Base-by-base conservation (phyloP, 1,140 invertebrate genomes). In the Vanessa atalanta region DNA sequence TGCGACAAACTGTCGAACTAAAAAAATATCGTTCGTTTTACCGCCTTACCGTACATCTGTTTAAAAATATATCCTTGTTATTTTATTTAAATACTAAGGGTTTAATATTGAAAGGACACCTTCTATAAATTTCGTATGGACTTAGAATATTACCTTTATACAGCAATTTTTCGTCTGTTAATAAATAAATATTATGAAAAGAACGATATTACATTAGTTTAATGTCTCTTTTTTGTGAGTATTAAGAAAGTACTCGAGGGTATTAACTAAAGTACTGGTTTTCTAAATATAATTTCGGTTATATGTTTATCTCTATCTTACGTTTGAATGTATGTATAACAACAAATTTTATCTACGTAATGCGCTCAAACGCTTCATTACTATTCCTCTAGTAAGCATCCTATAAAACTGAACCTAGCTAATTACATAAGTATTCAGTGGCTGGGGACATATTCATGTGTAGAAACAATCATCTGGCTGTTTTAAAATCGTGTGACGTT, bases 1-100 rank as follows among this genome's bases (percentile, higher is more conserved):
- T 83, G 74, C 70, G 78, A 73, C 81, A 78, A 85, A 81, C 81
- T 86, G 83, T 88, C 83, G 83, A 88, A 82, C 78, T 74, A 86
- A 86, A 87, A 87, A 86, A 82, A 57, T 57, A 57, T 80, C 55
- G 72, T 75, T 20, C 55, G 74, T 67, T 72, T 51, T 68, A 51
- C 53, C 53, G 20, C 53, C 63, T 64, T 68, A 50, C 23, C 55
- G 43, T 48, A 63, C 76, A 78, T 72, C 76, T 78, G 76, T 65
- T 75, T 37, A 70, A 37, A 37, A 78, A 75, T 77, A 72, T 66
- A 51, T 78, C 61, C 37, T 65, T 57, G 63, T 15, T 64, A 20
- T 72, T 31, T 53, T 9, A n/a, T 53, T 53, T n/a, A 53, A 53
- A 53, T 53, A n/a, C 16, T n/a, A 53, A 8, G 8, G 50, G 50